These are phyloP conservation scores for Microplitis demolitor DNA, from an alignment of 1,140 invertebrate genomes.

Conservation along the genomic window DNA sequence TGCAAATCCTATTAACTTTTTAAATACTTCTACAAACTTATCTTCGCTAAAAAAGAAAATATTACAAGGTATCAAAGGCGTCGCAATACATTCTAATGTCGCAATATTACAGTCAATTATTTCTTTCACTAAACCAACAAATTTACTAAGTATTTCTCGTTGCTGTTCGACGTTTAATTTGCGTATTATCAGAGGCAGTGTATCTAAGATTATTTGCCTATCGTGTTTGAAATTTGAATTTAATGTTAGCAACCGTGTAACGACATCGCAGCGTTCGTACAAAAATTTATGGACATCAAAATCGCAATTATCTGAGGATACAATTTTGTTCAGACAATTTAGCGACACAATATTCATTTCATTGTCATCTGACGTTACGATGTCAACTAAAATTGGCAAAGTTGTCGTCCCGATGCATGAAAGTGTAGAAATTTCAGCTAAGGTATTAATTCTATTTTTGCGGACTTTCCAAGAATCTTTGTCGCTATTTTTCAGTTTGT, in stretches of 20 bases:
- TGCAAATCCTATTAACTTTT: slow-evolving; percentile 36
- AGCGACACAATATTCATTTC: slow-evolving; percentile 40
- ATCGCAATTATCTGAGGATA: slow-evolving; percentile 29
- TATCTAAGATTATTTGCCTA: slow-evolving; percentile 11
- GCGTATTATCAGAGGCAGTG: slow-evolving; percentile 27
- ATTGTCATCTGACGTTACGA: slow-evolving; percentile 27
- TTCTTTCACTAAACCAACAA: slow-evolving; percentile 31
- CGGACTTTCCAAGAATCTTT: slow-evolving; percentile 31
- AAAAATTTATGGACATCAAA: slow-evolving; percentile 46
- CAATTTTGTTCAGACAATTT: slow-evolving; percentile 41
- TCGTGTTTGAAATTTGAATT: background rate
- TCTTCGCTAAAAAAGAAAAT: slow-evolving; percentile 17
- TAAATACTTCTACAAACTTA: slow-evolving; percentile 27
- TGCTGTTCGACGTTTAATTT: slow-evolving; percentile 25
- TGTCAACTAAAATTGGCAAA: slow-evolving; percentile 44
- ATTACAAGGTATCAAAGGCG: slow-evolving; percentile 34
- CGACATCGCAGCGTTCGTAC: slow-evolving; percentile 38
- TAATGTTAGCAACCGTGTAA: slow-evolving; percentile 6
- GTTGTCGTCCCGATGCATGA: slow-evolving; percentile 38
- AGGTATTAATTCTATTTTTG: background rate
- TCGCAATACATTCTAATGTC: slow-evolving; percentile 41
- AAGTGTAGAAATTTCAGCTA: slow-evolving; percentile 36
- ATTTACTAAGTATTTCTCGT: slow-evolving; percentile 38
- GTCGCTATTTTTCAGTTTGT: slow-evolving; percentile 41
- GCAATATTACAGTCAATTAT: slow-evolving; percentile 35